Evolutionary conservation across 1,140 invertebrate species (phyloP), one percentile per base, ranked within the genome.

Genomic region (Drosophila sp.): DNA sequence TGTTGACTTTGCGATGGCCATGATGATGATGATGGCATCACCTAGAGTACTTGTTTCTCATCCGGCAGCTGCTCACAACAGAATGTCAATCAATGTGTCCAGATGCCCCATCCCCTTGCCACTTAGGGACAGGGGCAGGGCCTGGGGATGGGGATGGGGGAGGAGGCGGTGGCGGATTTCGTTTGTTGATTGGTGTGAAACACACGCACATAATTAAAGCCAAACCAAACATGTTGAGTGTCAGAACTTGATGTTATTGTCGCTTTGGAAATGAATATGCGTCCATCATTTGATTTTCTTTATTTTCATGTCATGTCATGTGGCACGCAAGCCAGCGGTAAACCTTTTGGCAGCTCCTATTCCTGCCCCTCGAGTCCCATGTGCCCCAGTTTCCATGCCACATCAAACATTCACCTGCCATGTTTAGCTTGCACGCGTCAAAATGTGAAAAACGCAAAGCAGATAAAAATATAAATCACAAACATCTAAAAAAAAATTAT

Each of bases 381-480:
- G 14, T 46, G 9, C 14, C 25, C 2, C 34, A 9, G 0, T 1
- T 21, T 41, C 67, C 56, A 7, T 74, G 45, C 53, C 43, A 48
- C 38, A 13, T 59, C 51, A 34, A 45, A 27, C 41, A 18, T 43
- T 50, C 76, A 73, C 51, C 76, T 86, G 81, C 78, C 81, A 86
- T 78, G 82, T 86, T 86, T 86, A 75, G 82, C 82, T 87, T 70
- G 66, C 77, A 80, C 77, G 72, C 58, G 73, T 76, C 72, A 72
- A 62, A 58, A 66, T 45, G 32, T 46, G 21, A 65, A 59, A 67
- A 56, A 53, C 48, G 56, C 48, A 64, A 76, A 57, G 58, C 40
- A 69, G 63, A 46, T 67, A 69, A 51, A 73, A 61, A n/a, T 41
- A 46, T 21, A 46, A 46, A 13, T 46, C 4, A 7, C 27, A 29